Percentiles rank a stretch among this genome's conserved stretches.
Conservation (phyloP, 2,797 vertebrate genomes). For the Danio kyathit region DNA sequence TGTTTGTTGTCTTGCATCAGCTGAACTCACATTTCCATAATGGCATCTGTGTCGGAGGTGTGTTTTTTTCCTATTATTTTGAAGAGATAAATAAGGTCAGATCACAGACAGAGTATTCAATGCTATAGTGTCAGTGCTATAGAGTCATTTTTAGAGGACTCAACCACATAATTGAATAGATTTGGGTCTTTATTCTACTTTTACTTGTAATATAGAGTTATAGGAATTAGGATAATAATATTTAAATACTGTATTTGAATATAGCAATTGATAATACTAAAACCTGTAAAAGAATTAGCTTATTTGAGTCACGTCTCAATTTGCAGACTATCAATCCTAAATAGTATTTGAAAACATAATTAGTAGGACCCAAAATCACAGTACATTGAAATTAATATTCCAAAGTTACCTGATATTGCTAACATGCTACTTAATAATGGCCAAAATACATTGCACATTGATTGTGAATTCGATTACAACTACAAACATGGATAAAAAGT, state of each 20-base stretch:
- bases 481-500: too few relatives aligned
- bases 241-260: background rate
- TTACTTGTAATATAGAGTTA: background rate
- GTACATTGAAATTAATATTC: too few relatives aligned
- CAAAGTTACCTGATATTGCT: too few relatives aligned
- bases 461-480: too few relatives aligned
- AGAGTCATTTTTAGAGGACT: background rate
- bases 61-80: background rate
- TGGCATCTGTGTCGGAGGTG: background rate
- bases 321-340: too few relatives aligned
- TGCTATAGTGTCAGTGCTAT: background rate
- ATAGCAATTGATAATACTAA: background rate
- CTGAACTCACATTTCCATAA: background rate
- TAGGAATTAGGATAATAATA: background rate
- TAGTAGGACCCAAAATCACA: too few relatives aligned
- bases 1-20: conserved; percentile 14
- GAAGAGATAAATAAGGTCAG: background rate
- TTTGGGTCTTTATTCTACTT: background rate
- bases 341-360: too few relatives aligned
- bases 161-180: background rate
- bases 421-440: too few relatives aligned
- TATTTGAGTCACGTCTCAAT: background rate
- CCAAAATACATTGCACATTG: too few relatives aligned
- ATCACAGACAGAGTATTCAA: background rate
- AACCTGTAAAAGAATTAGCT: background rate